Evolutionary conservation across 2,888 invertebrate species (phyloP).

Genomic region (Leptopilina drosophilae): DNA sequence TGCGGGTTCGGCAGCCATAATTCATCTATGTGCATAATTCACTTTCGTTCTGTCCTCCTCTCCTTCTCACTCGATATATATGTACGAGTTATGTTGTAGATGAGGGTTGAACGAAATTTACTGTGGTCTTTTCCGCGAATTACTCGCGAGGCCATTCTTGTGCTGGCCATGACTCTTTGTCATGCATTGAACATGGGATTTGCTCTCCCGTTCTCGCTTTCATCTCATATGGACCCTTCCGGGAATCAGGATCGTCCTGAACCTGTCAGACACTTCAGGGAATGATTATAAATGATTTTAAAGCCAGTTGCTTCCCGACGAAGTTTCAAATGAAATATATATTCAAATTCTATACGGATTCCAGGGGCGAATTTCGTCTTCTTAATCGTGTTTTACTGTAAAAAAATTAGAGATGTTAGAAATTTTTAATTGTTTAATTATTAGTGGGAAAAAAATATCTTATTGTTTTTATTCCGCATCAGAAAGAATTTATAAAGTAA

Average conservation of each 20-base stretch:
- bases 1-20: not conserved
- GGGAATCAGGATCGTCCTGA: conserved; percentile 34
- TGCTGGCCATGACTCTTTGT: conserved; percentile 19
- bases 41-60: not conserved
- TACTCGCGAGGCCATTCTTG: conserved; percentile 35
- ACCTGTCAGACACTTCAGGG: conserved; percentile 34
- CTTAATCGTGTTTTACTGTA: no score
- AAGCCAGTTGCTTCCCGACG: conserved; percentile 19
- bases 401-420: no score
- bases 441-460: no score
- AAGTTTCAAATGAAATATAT: conserved; percentile 18
- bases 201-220: conserved; percentile 34
- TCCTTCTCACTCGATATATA: conserved; percentile 2
- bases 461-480: not conserved
- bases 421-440: no score
- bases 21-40: conserved; percentile 30
- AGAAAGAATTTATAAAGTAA: not conserved
- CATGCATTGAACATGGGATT: conserved; percentile 14
- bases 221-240: not conserved
- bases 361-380: not conserved
- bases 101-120: conserved; percentile 29
- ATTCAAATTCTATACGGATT: not conserved
- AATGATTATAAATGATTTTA: conserved; percentile 28
- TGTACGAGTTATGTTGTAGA: not conserved
- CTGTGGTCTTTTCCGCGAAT: conserved; percentile 33